Base-by-base conservation (phyloP, 2,888 invertebrate species). In the Cosmorhoe ocellata region DNA sequence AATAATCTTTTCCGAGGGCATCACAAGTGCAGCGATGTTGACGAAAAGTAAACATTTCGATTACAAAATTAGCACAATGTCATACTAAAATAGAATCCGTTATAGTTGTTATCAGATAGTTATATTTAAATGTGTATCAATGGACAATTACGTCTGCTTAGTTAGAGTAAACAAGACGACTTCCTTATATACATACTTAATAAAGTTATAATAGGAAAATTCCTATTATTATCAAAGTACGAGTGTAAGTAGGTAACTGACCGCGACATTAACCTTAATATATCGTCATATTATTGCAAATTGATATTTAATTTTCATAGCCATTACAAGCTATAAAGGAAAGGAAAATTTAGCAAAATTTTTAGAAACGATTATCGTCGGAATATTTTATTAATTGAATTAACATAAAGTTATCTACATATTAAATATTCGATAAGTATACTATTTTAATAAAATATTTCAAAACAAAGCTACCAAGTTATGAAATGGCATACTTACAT, bases 171-270 rank as follows among this genome's bases (percentile, higher is more conserved):
- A 74, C 74, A 76, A 73, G 71, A 63, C 64, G 52, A 69, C 59
- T 69, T 69, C 67, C 13, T 73, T 76, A 79, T 22, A 10, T 32
- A 39, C 3, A 18, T 36, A 13, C 26, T 8, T 32, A 13, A 42
- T 13, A 14, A 76, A 75, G 4, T 18, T 18, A 18, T 4, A 75
- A 77, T 85, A 81, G 89, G 89, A 89, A 89, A 81, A 81, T 89
- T 89, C 88, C 89, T 76, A 79, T 78, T 74, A 81, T 79, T 80
- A n/a, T n/a, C n/a, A n/a, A n/a, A n/a, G n/a, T n/a, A 76, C 64
- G 63, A 66, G 62, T 76, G 71, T 72, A 71, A 73, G 18, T 18
- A 18, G 2, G 18, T 74, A 73, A 74, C 63, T 67, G 74, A 76
- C 71, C 46, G 55, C 61, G 60, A 69, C 74, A 67, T 83, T 84